These are phyloP conservation scores for Catostylus mosaicus DNA, from an alignment of 30 jellyfish, hydroid and myxozoan species.

Conservation along the genomic window DNA sequence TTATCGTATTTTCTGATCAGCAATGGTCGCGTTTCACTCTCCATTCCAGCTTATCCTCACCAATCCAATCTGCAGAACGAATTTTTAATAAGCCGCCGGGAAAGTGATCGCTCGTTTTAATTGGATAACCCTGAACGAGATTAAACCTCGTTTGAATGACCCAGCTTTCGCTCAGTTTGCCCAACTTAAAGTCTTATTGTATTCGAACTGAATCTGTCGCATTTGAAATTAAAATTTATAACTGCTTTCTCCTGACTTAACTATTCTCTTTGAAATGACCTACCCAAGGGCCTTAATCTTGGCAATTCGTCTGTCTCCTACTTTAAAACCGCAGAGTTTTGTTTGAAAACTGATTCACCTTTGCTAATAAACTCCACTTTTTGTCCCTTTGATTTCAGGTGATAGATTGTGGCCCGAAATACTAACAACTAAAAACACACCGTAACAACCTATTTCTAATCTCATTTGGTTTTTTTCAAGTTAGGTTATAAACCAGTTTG, in stretches of 20 bases:
- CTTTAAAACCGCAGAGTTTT: neutral
- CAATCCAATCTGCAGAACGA: conserved; percentile 1
- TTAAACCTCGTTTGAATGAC: conserved; percentile 1
- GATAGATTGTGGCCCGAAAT: neutral
- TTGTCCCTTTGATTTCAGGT: neutral
- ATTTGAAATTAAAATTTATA: no score
- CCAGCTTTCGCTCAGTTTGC: neutral
- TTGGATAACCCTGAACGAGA: neutral
- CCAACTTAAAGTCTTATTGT: no score
- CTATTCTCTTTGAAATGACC: no score
- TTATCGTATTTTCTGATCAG: neutral
- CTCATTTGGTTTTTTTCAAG: no score
- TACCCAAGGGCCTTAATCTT: neutral
- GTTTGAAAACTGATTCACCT: neutral
- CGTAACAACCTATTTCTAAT: no score
- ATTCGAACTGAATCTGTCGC: no score
- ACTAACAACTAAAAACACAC: neutral
- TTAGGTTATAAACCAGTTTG: no score
- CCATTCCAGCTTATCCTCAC: neutral
- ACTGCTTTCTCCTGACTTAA: no score
- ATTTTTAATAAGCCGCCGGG: neutral
- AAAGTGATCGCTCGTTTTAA: neutral
- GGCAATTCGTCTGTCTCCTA: conserved; percentile 3
- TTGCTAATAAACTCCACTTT: neutral
- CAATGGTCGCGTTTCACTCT: neutral